Base-by-base conservation (phyloP, 2,113 vertebrate genomes). In the Oreotrochilus melanogaster region DNA sequence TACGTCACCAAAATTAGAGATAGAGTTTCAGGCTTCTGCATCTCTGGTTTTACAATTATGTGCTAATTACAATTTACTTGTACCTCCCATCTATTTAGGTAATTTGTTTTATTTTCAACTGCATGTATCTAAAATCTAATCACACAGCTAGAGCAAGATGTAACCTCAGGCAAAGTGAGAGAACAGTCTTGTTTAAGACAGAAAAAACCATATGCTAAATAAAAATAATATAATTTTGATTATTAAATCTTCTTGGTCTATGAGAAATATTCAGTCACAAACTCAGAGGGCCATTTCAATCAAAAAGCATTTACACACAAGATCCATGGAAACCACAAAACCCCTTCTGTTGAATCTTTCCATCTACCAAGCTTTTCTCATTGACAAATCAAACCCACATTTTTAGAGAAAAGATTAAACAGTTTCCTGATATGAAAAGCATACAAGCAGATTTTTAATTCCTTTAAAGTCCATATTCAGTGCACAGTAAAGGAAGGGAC, bases 81-180 rank as follows among this genome's bases (percentile, higher is more conserved):
- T 89, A 65, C 86, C 75, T 94, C 79, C 82, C 88, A 92, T 79
- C 85, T 90, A 43, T 74, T 87, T 89, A 86, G 61, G 69, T 79
- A 96, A 96, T 95, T 93, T 0, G 45, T 50, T 96, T 96, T 95
- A 75, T 93, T 92, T 96, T 82, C 93, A 84, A 92, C 69, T 90
- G 92, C 64, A 78, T 61, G 80, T 72, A 78, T 91, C 87, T 86
- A 93, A 93, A 96, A 94, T 95, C 95, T 86, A 95, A 97, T 97
- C 79, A 88, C 62, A 80, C 35, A 88, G 87, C 75, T 83, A 89
- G 4, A 92, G 78, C 64, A 96, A 67, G 78, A 93, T 39, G 28
- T 80, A 75, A 73, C 94, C 96, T 94, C 70, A 80, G 94, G 93
- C 94, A 88, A 91, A 92, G 89, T 89, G 73, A 92, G 71, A 91